phyloP scores from a whole-genome alignment of 2,113 vertebrate genomes.

The Solea solea region DNA sequence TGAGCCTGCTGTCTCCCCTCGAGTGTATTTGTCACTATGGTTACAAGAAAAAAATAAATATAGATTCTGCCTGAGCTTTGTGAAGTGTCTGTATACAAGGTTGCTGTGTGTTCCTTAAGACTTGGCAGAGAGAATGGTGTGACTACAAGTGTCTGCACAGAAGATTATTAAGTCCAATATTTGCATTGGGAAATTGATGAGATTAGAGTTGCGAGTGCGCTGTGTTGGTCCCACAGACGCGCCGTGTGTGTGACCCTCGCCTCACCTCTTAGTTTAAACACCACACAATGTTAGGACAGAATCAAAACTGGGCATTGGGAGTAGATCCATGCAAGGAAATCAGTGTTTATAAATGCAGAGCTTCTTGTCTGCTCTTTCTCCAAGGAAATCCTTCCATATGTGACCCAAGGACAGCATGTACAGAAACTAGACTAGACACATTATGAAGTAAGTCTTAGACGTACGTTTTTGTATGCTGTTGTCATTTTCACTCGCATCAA shows the following conservation, averaged over 20 bases:
- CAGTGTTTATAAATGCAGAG: conserved; percentile 47
- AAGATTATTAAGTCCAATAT: conserved; percentile 70
- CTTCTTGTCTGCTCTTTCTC: background rate
- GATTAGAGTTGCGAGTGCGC: conserved; percentile 47
- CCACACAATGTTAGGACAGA: conserved; percentile 31
- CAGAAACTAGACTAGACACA: background rate
- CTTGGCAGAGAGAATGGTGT: conserved; percentile 26
- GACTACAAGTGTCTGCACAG: conserved; percentile 57
- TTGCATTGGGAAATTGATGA: conserved; percentile 67
- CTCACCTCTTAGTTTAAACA: conserved; percentile 65
- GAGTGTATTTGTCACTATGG: conserved; percentile 63
- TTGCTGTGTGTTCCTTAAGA: conserved; percentile 55
- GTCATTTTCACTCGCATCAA: background rate
- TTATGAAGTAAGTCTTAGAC: background rate
- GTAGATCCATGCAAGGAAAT: conserved; percentile 48
- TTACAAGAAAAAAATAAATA: conserved; percentile 65
- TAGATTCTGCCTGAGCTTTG: conserved; percentile 45
- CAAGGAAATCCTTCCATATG: conserved; percentile 4
- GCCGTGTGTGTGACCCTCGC: conserved; percentile 23
- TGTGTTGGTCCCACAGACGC: conserved; percentile 14
- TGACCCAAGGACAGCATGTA: background rate
- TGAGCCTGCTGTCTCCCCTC: conserved; percentile 39
- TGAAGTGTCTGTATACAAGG: conserved; percentile 54
- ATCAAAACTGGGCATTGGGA: conserved; percentile 48
- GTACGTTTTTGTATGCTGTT: background rate